These are phyloP conservation scores for Stegostoma tigrinum DNA, from an alignment of 2,113 vertebrate species.

Conservation along the genomic window DNA sequence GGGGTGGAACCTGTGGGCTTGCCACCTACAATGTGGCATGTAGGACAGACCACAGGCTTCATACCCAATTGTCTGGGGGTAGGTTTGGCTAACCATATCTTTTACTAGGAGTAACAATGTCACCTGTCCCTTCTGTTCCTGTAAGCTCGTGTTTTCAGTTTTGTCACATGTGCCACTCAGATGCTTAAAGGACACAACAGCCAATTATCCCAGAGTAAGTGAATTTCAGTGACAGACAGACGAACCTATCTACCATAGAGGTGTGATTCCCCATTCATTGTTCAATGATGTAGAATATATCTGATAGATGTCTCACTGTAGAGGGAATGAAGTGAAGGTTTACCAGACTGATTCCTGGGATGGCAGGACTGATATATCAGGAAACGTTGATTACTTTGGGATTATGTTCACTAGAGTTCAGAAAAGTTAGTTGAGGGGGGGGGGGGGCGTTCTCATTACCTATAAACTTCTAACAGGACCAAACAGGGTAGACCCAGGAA, in stretches of 20 bases:
- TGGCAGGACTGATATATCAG: no score
- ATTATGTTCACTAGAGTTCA: no score
- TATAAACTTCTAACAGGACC: no score
- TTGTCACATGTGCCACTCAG: neutral
- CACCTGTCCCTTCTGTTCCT: neutral
- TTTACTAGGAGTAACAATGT: neutral
- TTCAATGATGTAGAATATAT: neutral
- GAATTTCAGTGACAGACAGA: neutral
- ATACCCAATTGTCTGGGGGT: neutral
- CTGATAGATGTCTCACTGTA: neutral
- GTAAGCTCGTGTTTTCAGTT: neutral
- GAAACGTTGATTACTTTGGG: no score
- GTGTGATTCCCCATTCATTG: neutral
- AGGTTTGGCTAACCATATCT: neutral
- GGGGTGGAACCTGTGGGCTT: neutral
- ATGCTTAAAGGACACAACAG: neutral
- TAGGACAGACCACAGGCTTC: neutral
- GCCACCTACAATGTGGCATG: neutral
- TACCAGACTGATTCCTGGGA: no score
- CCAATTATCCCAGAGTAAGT: neutral
- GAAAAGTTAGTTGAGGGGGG: no score
- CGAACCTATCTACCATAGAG: neutral
- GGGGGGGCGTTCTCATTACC: no score
- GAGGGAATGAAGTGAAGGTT: no score
- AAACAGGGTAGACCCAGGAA: no score